Evolutionary conservation across 1,140 invertebrate species (phyloP), one percentile per base, ranked within the genome.

Genomic region (Macrotrachela quadricornifera): DNA sequence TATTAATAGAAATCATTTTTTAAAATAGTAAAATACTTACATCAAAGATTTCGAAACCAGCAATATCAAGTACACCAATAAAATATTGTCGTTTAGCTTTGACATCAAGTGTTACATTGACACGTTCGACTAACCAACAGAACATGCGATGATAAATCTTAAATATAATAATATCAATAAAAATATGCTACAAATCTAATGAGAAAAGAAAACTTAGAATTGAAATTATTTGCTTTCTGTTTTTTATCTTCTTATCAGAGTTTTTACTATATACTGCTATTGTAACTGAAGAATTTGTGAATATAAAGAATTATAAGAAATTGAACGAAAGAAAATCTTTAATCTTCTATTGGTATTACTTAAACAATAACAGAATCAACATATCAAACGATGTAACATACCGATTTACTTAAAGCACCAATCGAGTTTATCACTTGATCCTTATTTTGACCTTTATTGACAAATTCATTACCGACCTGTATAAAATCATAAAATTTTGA

Each of bases 11-110:
- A 4, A 30, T 39, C 6, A 14, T 21, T 13, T 3, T 15, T 14
- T 47, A 16, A 46, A 36, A 39, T 38, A 8, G 15, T 18, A 4
- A 6, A 36, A 13, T 47, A 21, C 85, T 88, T 77, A 91, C 87
- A 76, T 95, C 91, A 79, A 97, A 96, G 76, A 96, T 96, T 77
- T 97, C 92, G 74, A 97, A 97, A 78, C 91, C 91, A 74, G 91
- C 91, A 78, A 97, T 97, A 85, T 97, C 92, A 78, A 97, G 79
- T 75, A 97, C 92, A 85, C 92, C 76, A 73, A 95, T 95, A 78
- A 92, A 94, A 76, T 86, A 85, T 72, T 87, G 84, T 72, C 87
- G 81, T 76, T 92, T 92, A 70, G 88, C 84, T 73, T 92, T 86
- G 63, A 87, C 94, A 75, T 94, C 88, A 70, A 95, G 76, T 62